Evolutionary conservation across 1,140 invertebrate genomes (phyloP).

Genomic region (Lepidurus packardi): DNA sequence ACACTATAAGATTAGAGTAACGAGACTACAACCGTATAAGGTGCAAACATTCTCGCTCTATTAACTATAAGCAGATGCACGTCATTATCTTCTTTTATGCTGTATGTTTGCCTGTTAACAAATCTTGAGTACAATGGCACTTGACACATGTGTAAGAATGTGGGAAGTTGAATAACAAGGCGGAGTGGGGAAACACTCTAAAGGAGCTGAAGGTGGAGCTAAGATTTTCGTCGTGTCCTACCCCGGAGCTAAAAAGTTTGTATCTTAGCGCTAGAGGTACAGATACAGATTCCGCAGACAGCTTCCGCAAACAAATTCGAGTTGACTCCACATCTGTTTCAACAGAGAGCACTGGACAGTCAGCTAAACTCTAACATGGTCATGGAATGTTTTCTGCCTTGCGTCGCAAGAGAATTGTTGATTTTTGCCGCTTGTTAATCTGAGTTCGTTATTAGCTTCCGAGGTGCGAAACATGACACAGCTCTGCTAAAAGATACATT

Average conservation of each 20-base stretch:
- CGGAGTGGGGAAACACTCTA: too few species aligned
- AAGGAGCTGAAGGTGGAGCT: not conserved
- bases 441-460: not conserved
- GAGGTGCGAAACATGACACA: conserved; percentile 14
- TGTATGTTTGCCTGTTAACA: not conserved
- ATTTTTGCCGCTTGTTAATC: too few species aligned
- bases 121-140: not conserved
- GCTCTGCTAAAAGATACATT: not conserved
- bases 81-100: not conserved
- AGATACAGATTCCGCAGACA: conserved; percentile 1
- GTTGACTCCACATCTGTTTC: too few species aligned
- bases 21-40: too few species aligned
- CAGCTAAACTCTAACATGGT: too few species aligned
- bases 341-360: too few species aligned
- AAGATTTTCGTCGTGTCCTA: not conserved
- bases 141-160: not conserved
- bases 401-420: too few species aligned
- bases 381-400: too few species aligned
- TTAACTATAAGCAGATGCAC: too few species aligned
- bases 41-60: too few species aligned
- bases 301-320: conserved; percentile 6
- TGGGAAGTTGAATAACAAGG: not conserved
- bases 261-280: not conserved
- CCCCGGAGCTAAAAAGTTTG: not conserved
- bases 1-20: too few species aligned